Conservation (phyloP, 2,888 invertebrate genomes). For the Cephus pygmeus region DNA sequence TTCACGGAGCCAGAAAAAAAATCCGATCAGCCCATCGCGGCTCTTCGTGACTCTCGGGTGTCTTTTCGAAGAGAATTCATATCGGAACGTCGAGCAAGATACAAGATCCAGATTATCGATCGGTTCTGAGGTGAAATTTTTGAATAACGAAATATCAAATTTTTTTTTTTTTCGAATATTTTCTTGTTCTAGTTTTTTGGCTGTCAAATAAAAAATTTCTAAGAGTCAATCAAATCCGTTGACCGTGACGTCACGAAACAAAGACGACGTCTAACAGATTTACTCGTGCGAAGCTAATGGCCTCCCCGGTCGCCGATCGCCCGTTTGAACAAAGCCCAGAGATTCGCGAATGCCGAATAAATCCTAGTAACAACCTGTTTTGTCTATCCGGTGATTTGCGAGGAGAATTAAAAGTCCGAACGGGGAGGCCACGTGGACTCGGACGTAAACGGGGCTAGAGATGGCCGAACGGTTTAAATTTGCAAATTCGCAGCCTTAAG, state of each 20-base stretch:
- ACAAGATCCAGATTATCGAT: background rate
- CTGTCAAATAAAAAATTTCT: too few species aligned
- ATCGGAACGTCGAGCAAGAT: background rate
- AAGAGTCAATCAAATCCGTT: background rate
- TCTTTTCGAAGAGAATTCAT: background rate
- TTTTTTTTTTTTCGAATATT: too few species aligned
- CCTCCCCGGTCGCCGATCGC: background rate
- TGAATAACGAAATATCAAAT: too few species aligned
- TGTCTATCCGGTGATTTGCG: background rate
- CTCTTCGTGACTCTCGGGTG: background rate
- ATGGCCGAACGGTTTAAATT: background rate
- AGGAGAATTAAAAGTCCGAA: background rate
- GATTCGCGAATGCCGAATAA: background rate
- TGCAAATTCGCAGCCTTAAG: background rate
- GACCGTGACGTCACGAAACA: background rate
- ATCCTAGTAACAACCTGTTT: background rate
- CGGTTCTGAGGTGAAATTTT: too few species aligned
- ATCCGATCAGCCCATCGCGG: background rate
- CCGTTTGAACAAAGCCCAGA: background rate
- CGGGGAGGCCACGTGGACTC: background rate
- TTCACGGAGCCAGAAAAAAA: background rate
- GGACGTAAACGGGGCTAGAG: background rate
- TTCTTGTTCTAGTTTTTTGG: too few species aligned
- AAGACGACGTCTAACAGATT: too few species aligned
- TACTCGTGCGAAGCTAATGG: background rate